Evolutionary conservation across 1,140 invertebrate genomes (phyloP).

Genomic region (Wiebesia pumilae): DNA sequence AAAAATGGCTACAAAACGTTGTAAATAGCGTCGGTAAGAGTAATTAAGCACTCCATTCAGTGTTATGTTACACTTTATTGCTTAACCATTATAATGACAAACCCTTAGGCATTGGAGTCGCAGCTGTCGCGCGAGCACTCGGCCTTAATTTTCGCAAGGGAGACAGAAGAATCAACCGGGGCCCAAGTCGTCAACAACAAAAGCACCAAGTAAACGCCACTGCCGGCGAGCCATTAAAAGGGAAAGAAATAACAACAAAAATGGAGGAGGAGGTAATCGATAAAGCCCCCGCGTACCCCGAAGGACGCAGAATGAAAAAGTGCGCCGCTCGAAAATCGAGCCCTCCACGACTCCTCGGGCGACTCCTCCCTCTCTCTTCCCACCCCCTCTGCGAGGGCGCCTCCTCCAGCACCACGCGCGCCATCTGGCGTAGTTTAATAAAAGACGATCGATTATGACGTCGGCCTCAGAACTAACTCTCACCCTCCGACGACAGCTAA

Average conservation of each 20-base stretch:
- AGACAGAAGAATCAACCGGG: not conserved
- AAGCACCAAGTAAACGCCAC: not conserved
- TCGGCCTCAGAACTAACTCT: conserved; percentile 65
- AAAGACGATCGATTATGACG: conserved; percentile 77
- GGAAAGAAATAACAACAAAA: not conserved
- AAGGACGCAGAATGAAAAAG: conserved; percentile 3
- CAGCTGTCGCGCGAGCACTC: not conserved
- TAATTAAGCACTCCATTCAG: not conserved
- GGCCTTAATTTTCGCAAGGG: not conserved
- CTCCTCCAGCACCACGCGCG: conserved; percentile 53
- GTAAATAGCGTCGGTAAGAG: not conserved
- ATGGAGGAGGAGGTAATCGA: conserved; percentile 41
- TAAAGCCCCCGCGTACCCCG: not conserved
- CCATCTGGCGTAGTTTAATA: conserved; percentile 76
- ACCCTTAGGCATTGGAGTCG: not conserved
- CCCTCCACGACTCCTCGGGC: conserved; percentile 1
- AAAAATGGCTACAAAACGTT: not conserved
- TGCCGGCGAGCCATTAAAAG: not conserved
- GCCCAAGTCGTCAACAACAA: not conserved
- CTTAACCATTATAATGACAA: not conserved
- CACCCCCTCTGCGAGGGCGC: not conserved
- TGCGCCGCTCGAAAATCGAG: conserved; percentile 48
- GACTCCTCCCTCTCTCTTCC: not conserved
- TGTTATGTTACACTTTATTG: not conserved
- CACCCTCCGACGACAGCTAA: not conserved